Base-by-base conservation (phyloP, 1,140 invertebrate species). In the Diabrotica virgifera region DNA sequence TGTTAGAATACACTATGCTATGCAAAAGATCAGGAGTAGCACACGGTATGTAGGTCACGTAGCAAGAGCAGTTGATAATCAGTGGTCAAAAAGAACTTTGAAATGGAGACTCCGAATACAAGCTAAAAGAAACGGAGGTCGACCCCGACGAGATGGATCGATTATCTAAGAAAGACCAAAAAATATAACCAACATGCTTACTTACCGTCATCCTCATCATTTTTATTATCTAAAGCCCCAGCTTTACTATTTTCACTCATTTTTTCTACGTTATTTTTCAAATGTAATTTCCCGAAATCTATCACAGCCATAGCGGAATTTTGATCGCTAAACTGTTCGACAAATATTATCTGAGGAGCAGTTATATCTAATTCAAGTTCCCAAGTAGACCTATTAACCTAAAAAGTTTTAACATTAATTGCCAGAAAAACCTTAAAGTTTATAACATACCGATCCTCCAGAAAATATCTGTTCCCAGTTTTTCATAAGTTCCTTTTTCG, bases 281-380 rank as follows among this genome's bases (percentile, higher is more conserved):
- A 82, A 70, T 91, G 87, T 64, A 95, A 82, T 56, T 89, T 86
- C 36, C 93, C 93, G 75, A 95, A 93, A 80, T 95, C 93, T 36
- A 95, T 85, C 10, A 94, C 85, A 52, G 95, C 86, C 58, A 97
- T 87, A 0, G 87, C 83, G 0, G 92, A 90, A 76, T 92, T 91
- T 35, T 85, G 82, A 74, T 93, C 89, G 38, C 80, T 83, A 73
- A 95, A 91, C 72, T 92, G 87, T 77, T 96, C 93, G n/a, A 91
- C 86, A 54, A 92, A 81, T 68, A 97, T 85, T 62, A 98, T 94
- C 76, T 96, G 93, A 6, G 95, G 95, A 5, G 95, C 94, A 14
- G 91, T 93, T 59, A 98, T 94, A 76, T 97, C 93, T 59, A 97
- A 82, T 70, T 94, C 87, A 56, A 97, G 82, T 70, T 94, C 90